These are phyloP conservation scores for Umimayanthus chanpuru DNA, from an alignment of 92 coral and sea anemone genomes.

Conservation along the genomic window DNA sequence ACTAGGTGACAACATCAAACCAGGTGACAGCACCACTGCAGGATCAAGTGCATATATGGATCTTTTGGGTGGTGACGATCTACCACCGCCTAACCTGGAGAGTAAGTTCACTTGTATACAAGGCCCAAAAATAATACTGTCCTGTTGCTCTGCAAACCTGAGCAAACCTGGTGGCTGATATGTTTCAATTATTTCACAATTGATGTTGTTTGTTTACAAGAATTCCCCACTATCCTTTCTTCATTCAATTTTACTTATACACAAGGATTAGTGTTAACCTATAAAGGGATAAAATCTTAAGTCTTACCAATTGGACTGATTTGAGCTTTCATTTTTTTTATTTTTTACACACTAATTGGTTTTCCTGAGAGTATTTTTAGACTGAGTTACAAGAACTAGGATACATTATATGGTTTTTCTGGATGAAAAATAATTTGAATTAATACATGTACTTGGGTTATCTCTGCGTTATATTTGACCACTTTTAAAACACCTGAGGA, in stretches of 20 bases:
- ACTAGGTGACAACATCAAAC: constrained; percentile 58
- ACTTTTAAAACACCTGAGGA: neutral
- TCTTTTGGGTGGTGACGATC: constrained; percentile 72
- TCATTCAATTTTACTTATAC: neutral
- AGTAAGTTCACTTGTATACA: neutral
- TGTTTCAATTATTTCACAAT: too few relatives aligned
- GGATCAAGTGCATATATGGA: constrained; percentile 69
- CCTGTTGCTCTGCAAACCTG: neutral
- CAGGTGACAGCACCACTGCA: constrained; percentile 26
- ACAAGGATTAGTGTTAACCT: neutral
- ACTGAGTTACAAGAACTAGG: neutral
- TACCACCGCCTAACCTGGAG: constrained; percentile 49
- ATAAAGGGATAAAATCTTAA: neutral
- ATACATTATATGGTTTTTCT: too few relatives aligned
- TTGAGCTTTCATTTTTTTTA: neutral
- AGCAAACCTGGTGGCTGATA: too few relatives aligned
- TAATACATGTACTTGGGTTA: neutral
- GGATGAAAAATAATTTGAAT: too few relatives aligned
- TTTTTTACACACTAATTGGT: neutral
- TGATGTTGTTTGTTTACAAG: too few relatives aligned
- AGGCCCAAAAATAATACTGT: neutral
- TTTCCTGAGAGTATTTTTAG: neutral
- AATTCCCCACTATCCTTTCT: neutral
- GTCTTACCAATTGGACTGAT: neutral
- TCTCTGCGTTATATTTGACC: neutral